Conservation (phyloP, 2,888 invertebrate genomes). For the Vanessa cardui region DNA sequence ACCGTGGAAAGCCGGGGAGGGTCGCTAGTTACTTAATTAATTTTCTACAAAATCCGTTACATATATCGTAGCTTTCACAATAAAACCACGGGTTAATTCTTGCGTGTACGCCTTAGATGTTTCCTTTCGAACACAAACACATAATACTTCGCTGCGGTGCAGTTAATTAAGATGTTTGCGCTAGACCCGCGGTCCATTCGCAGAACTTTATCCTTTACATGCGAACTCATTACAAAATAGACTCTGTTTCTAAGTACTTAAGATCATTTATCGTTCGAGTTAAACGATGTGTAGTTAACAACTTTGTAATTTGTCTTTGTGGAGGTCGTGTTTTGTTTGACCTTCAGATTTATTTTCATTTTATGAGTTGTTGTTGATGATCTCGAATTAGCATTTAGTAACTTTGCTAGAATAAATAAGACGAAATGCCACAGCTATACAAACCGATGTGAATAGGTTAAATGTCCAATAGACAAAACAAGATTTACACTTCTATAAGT, state of each 20-base stretch:
- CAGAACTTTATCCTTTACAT: conserved; percentile 11
- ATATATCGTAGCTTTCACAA: neutral
- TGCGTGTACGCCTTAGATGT: neutral
- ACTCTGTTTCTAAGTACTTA: neutral
- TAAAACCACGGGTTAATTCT: neutral
- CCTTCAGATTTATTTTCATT: conserved; percentile 8
- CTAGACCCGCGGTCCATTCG: conserved; percentile 21
- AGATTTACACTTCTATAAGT: no score
- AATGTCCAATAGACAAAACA: no score
- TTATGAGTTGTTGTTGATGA: neutral
- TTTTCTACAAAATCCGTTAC: no score
- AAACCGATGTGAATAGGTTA: no score
- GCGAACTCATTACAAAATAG: neutral
- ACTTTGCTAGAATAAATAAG: neutral
- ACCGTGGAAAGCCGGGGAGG: no score
- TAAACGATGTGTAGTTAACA: neutral
- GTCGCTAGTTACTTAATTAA: no score
- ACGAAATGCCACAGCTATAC: no score
- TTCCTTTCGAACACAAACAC: conserved; percentile 20
- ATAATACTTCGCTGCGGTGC: conserved; percentile 34
- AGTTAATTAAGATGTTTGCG: conserved; percentile 35
- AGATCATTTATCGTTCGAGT: neutral
- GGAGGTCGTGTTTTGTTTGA: conserved; percentile 7
- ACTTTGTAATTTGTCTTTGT: conserved; percentile 9
- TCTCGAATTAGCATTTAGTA: neutral